phyloP scores from a whole-genome alignment of 2,888 invertebrate species.

The Sminthurinus aureus region DNA sequence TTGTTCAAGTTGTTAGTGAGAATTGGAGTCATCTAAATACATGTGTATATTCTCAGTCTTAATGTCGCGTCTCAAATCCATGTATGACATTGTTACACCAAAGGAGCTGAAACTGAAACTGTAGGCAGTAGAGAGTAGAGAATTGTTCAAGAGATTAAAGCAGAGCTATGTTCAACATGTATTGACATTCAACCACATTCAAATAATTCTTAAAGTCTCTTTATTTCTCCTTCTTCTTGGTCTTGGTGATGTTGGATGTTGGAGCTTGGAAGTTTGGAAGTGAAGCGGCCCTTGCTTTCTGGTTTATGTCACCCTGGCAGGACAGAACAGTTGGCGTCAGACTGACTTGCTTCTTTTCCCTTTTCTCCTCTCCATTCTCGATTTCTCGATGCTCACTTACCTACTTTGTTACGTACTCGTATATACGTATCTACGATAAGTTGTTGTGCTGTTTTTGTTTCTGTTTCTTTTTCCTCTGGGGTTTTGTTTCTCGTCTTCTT shows the following conservation, averaged over 20 bases:
- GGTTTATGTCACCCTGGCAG: constrained; percentile 47
- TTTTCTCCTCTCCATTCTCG: not conserved
- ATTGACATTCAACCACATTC: constrained; percentile 28
- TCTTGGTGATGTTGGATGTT: constrained; percentile 4
- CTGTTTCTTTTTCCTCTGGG: too few species aligned
- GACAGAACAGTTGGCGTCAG: constrained; percentile 48
- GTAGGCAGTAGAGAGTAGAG: not conserved
- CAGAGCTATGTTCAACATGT: constrained; percentile 35
- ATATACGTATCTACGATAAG: too few species aligned
- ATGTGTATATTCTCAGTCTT: constrained; percentile 3
- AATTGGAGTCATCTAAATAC: not conserved
- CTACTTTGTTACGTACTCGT: too few species aligned
- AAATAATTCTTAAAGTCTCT: constrained; percentile 17
- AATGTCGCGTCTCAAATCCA: not conserved
- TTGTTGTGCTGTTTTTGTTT: too few species aligned
- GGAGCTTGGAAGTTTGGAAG: not conserved
- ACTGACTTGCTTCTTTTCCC: constrained; percentile 25
- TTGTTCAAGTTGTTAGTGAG: not conserved
- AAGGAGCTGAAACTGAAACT: not conserved
- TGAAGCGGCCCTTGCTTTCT: constrained; percentile 45
- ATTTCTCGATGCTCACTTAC: too few species aligned
- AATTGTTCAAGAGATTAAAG: not conserved
- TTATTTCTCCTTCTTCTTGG: not conserved
- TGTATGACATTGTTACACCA: not conserved
- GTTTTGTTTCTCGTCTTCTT: too few species aligned